phyloP scores from a whole-genome alignment of 2,113 vertebrate species.

The Brachyistius frenatus region DNA sequence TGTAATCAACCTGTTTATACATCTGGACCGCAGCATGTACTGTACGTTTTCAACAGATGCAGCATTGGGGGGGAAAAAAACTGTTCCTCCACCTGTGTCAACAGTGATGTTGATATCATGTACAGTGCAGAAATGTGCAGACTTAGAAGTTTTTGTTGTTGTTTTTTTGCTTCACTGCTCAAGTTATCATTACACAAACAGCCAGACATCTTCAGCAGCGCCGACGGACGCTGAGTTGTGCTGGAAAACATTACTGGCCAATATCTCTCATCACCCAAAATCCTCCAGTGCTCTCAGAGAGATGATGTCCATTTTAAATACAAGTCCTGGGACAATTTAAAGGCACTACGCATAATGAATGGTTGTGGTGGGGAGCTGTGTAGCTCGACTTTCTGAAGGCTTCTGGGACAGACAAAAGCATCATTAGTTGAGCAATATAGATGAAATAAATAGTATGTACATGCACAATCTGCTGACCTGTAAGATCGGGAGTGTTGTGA shows the following conservation, averaged over 20 bases:
- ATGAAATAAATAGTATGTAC: background rate
- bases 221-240: slow-evolving; percentile 56
- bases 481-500: no score
- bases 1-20: background rate
- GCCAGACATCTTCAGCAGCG: slow-evolving; percentile 36
- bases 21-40: background rate
- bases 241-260: slow-evolving; percentile 53
- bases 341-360: slow-evolving; percentile 43
- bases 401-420: slow-evolving; percentile 21
- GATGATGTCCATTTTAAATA: slow-evolving; percentile 61
- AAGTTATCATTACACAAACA: slow-evolving; percentile 53
- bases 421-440: background rate
- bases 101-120: slow-evolving; percentile 20
- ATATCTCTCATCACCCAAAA: slow-evolving; percentile 65
- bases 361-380: background rate
- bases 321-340: slow-evolving; percentile 50
- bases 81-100: slow-evolving; percentile 16
- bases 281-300: slow-evolving; percentile 51
- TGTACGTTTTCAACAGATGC: background rate
- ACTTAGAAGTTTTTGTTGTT: slow-evolving; percentile 24
- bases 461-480: no score
- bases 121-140: slow-evolving; percentile 12
- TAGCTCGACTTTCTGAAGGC: slow-evolving; percentile 25
- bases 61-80: background rate
- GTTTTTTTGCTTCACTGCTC: slow-evolving; percentile 13